phyloP scores from a whole-genome alignment of 1,140 invertebrate species.

The Zeugodacus cucurbitae region DNA sequence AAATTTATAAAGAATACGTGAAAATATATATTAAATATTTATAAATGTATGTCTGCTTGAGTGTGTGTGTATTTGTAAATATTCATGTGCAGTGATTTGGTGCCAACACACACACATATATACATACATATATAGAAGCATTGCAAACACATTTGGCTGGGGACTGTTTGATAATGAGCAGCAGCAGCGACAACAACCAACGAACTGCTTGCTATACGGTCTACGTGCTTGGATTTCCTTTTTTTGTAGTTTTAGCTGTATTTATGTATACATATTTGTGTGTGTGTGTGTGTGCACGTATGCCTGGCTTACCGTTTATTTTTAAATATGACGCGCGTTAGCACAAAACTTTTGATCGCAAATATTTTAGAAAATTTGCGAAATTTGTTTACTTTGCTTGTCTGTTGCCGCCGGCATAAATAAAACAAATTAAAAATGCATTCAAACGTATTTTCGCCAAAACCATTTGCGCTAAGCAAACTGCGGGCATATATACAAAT shows the following conservation, averaged over 20 bases:
- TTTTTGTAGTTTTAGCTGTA: background rate
- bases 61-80: background rate
- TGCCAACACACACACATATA: background rate
- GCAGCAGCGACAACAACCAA: background rate
- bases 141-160: background rate
- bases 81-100: background rate
- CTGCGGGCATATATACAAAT: background rate
- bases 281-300: background rate
- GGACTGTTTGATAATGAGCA: background rate
- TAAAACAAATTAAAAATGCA: slow-evolving; percentile 5
- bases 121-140: background rate
- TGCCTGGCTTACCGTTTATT: background rate
- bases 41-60: background rate
- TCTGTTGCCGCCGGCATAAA: background rate
- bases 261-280: background rate
- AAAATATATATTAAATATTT: background rate
- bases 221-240: background rate
- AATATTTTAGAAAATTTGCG: slow-evolving; percentile 7
- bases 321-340: slow-evolving; percentile 24
- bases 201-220: background rate
- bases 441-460: slow-evolving; percentile 15
- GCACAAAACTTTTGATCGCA: background rate
- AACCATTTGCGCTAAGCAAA: background rate
- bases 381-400: slow-evolving; percentile 12
- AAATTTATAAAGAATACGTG: background rate